phyloP scores from a whole-genome alignment of 2,113 vertebrate genomes.

The Caranx melampygus region DNA sequence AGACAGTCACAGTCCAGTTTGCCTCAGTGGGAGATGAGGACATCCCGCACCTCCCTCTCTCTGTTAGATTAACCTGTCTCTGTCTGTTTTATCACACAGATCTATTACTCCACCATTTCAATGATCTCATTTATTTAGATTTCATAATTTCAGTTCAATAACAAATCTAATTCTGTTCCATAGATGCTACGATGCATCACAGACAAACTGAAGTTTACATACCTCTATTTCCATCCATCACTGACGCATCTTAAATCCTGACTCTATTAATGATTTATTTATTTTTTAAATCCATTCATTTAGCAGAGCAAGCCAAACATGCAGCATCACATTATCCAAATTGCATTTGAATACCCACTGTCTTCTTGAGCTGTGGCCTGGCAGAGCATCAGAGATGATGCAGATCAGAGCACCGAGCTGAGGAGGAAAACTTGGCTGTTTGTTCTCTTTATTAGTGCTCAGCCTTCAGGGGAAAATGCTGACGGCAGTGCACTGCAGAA shows the following conservation, averaged over 20 bases:
- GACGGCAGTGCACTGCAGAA: slow-evolving; percentile 42
- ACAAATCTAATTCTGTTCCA: not conserved
- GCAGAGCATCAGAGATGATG: slow-evolving; percentile 44
- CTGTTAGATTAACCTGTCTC: not conserved
- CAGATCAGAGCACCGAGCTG: not conserved
- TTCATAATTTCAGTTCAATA: not conserved
- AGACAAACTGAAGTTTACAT: no score
- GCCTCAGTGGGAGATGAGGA: slow-evolving; percentile 19
- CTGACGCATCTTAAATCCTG: no score
- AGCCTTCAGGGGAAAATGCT: slow-evolving; percentile 47
- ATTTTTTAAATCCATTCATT: not conserved
- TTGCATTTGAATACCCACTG: not conserved
- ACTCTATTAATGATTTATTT: not conserved
- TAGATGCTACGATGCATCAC: not conserved
- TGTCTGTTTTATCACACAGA: not conserved
- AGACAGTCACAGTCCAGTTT: slow-evolving; percentile 57
- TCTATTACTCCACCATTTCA: not conserved
- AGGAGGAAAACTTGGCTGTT: slow-evolving; percentile 34
- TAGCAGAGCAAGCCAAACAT: not conserved
- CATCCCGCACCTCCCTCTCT: slow-evolving; percentile 14
- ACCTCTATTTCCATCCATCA: no score
- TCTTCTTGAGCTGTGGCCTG: slow-evolving; percentile 29
- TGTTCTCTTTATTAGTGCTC: slow-evolving; percentile 57
- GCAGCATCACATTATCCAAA: not conserved
- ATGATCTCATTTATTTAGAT: not conserved